phyloP scores from a whole-genome alignment of 2,888 invertebrate species.

The Azorinus chamasolen region DNA sequence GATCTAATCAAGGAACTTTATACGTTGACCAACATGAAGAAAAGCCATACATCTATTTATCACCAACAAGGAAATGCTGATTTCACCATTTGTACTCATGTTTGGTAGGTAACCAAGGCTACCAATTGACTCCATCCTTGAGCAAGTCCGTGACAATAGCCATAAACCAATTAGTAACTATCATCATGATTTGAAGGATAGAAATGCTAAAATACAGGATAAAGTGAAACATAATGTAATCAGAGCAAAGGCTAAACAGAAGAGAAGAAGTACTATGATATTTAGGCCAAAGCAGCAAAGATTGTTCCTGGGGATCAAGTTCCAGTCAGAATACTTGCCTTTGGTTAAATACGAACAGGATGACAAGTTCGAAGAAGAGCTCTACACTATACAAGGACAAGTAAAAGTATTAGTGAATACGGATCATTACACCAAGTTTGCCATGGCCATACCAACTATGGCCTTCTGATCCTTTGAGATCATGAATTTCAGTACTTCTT shows the following conservation, averaged over 20 bases:
- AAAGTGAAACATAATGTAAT: constrained; percentile 4
- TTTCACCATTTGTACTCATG: too few species aligned
- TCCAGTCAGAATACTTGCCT: neutral
- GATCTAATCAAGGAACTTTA: too few species aligned
- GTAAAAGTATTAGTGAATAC: too few species aligned
- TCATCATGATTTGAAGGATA: constrained; percentile 1
- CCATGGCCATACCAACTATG: too few species aligned
- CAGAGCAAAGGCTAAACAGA: constrained; percentile 14
- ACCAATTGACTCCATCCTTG: constrained; percentile 49
- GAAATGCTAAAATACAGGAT: neutral
- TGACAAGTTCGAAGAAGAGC: constrained; percentile 26
- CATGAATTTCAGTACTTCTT: too few species aligned
- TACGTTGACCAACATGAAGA: too few species aligned
- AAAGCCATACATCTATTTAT: constrained; percentile 51
- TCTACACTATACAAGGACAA: constrained; percentile 17
- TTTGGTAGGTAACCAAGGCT: too few species aligned
- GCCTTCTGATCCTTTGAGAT: too few species aligned
- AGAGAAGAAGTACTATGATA: constrained; percentile 16
- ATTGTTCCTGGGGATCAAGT: constrained; percentile 9
- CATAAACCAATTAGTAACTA: neutral
- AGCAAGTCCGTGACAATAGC: neutral
- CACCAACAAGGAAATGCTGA: constrained; percentile 63
- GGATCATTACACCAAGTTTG: too few species aligned
- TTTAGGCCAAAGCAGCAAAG: constrained; percentile 9
- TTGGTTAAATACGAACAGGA: constrained; percentile 22